Evolutionary conservation across 2,888 invertebrate species (phyloP).

Genomic region (Amphipyra berbera): DNA sequence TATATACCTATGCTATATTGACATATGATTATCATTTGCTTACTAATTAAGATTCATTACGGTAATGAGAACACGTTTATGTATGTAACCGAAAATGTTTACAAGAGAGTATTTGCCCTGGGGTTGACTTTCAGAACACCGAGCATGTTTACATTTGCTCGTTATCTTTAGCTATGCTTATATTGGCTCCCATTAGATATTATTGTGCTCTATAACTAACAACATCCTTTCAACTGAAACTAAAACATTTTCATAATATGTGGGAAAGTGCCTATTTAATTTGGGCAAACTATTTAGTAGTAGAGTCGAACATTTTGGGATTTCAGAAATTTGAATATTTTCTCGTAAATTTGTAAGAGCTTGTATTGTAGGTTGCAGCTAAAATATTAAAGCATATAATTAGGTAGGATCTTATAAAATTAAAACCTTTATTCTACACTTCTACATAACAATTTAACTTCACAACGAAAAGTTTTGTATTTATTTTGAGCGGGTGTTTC

Average conservation of each 20-base stretch:
- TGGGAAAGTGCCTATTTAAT: neutral
- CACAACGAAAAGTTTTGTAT: slow-evolving; percentile 30
- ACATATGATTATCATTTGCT: slow-evolving; percentile 3
- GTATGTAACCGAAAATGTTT: slow-evolving; percentile 17
- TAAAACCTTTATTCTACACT: neutral
- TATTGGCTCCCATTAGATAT: slow-evolving; percentile 18
- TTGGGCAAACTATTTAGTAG: neutral
- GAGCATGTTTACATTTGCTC: slow-evolving; percentile 28
- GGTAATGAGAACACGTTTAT: slow-evolving; percentile 36
- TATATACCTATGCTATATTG: slow-evolving; percentile 8
- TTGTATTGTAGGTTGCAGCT: no score
- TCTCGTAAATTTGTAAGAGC: no score
- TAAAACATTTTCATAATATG: neutral
- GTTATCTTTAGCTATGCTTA: slow-evolving; percentile 28
- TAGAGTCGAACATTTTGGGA: neutral
- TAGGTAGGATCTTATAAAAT: neutral
- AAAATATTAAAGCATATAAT: no score
- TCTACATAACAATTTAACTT: slow-evolving; percentile 29
- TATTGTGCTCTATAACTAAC: slow-evolving; percentile 16
- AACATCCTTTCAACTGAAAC: slow-evolving; percentile 3
- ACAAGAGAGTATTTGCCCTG: slow-evolving; percentile 29
- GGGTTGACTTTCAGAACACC: slow-evolving; percentile 19
- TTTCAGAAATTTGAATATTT: neutral
- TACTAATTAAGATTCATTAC: slow-evolving; percentile 15
- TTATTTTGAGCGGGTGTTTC: slow-evolving; percentile 41